Conservation (phyloP, 2,888 invertebrate species). For the Merodon equestris region DNA sequence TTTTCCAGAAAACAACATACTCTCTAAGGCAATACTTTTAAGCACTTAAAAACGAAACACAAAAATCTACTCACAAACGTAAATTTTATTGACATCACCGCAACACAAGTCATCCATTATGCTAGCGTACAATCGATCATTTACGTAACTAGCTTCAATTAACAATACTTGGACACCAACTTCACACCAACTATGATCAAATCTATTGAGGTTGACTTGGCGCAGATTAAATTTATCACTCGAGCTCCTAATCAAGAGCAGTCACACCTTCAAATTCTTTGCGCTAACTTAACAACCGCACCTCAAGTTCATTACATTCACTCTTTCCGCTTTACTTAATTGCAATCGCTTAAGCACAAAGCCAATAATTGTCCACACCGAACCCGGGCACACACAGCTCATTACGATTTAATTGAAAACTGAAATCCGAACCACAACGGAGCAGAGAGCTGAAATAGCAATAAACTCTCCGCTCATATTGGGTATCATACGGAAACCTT, state of each 20-base stretch:
- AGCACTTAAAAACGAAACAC: not conserved
- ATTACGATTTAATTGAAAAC: slow-evolving; percentile 32
- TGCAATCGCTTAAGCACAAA: too few relatives aligned
- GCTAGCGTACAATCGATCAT: not conserved
- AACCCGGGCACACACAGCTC: too few relatives aligned
- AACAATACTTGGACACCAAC: not conserved
- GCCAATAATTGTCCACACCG: too few relatives aligned
- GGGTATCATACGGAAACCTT: slow-evolving; percentile 14
- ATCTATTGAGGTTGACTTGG: not conserved
- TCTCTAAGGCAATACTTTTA: slow-evolving; percentile 14
- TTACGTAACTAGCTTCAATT: slow-evolving; percentile 15
- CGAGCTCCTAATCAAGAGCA: too few relatives aligned
- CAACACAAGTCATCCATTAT: slow-evolving; percentile 44
- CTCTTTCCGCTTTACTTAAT: too few relatives aligned
- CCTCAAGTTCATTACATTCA: slow-evolving; percentile 38
- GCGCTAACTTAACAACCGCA: slow-evolving; percentile 9
- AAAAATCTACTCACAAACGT: slow-evolving; percentile 49
- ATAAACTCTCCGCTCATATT: slow-evolving; percentile 9
- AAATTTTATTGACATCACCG: slow-evolving; percentile 47
- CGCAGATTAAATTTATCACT: not conserved
- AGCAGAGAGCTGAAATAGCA: not conserved
- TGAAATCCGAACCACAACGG: slow-evolving; percentile 41
- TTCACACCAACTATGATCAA: too few relatives aligned
- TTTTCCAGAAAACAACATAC: slow-evolving; percentile 2
- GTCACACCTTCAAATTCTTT: slow-evolving; percentile 8